Percentiles rank a stretch among this genome's conserved stretches.
Conservation (phyloP, 2,113 vertebrate genomes). For the Polypterus bichir region DNA sequence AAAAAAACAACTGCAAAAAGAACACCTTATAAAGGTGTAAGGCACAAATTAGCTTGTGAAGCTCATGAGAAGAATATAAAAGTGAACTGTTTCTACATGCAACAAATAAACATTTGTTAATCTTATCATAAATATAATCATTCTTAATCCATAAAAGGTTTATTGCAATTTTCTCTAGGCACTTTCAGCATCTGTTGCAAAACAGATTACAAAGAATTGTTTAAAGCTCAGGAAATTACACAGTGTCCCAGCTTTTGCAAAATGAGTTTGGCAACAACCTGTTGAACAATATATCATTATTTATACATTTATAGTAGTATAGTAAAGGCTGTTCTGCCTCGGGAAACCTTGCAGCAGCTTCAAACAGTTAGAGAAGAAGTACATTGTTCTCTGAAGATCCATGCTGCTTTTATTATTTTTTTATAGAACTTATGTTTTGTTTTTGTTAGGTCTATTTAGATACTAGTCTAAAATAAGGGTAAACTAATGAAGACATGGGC, state of each 20-base stretch:
- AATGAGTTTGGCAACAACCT: not conserved
- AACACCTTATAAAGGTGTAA: too few relatives aligned
- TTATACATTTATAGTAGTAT: not conserved
- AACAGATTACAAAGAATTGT: not conserved
- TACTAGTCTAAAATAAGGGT: too few relatives aligned
- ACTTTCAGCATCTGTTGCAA: not conserved
- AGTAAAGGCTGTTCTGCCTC: too few relatives aligned
- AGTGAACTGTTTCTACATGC: not conserved
- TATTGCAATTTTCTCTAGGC: not conserved
- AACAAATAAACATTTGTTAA: not conserved
- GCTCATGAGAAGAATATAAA: not conserved
- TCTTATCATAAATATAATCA: not conserved
- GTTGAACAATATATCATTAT: constrained; percentile 1
- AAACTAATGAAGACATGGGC: too few relatives aligned
- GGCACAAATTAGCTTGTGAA: too few relatives aligned
- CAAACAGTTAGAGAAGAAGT: too few relatives aligned
- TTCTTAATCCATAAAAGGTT: not conserved
- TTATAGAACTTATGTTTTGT: too few relatives aligned
- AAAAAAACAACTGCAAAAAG: too few relatives aligned
- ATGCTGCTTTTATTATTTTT: too few relatives aligned
- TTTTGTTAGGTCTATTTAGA: too few relatives aligned
- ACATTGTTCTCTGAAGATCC: too few relatives aligned
- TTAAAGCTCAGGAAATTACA: not conserved
- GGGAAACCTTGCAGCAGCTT: too few relatives aligned
- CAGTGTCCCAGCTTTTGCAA: not conserved